phyloP scores from a whole-genome alignment of 2,113 vertebrate genomes.

The Ceuthmochares aereus region DNA sequence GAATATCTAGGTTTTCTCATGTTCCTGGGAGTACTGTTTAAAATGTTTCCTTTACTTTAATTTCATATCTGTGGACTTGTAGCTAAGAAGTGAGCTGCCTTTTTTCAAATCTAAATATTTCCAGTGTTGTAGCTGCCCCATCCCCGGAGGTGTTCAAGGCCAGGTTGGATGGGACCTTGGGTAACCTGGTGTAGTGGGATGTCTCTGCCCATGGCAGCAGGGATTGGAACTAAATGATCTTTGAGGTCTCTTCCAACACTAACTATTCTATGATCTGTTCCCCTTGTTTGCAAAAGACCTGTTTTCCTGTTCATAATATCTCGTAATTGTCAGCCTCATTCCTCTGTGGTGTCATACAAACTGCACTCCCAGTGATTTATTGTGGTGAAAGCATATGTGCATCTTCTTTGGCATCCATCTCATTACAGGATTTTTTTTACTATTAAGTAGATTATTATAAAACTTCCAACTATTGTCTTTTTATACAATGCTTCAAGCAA shows the following conservation, averaged over 20 bases:
- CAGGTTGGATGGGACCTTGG: too few species aligned
- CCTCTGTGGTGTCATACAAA: not conserved
- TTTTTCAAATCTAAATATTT: not conserved
- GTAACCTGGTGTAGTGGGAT: too few species aligned
- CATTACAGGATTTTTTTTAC: not conserved
- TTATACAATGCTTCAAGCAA: not conserved
- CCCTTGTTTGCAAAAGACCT: not conserved
- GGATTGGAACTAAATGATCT: too few species aligned
- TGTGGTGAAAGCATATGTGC: not conserved
- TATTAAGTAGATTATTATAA: constrained; percentile 11
- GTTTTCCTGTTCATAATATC: not conserved
- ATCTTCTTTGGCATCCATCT: not conserved
- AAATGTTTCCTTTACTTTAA: not conserved
- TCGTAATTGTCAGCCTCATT: not conserved
- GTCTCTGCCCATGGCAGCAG: too few species aligned
- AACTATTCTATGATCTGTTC: not conserved
- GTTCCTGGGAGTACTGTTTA: not conserved
- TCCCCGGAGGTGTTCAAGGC: too few species aligned
- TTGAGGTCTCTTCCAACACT: too few species aligned
- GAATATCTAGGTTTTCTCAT: not conserved
- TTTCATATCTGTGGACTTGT: not conserved
- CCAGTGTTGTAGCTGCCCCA: too few species aligned
- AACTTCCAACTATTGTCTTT: constrained; percentile 24
- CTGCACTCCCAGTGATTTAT: not conserved
- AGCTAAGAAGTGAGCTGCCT: not conserved